Evolutionary conservation across 2,113 vertebrate species (phyloP), one percentile per base, ranked within the genome.

Genomic region (Gymnocephalus cernua): DNA sequence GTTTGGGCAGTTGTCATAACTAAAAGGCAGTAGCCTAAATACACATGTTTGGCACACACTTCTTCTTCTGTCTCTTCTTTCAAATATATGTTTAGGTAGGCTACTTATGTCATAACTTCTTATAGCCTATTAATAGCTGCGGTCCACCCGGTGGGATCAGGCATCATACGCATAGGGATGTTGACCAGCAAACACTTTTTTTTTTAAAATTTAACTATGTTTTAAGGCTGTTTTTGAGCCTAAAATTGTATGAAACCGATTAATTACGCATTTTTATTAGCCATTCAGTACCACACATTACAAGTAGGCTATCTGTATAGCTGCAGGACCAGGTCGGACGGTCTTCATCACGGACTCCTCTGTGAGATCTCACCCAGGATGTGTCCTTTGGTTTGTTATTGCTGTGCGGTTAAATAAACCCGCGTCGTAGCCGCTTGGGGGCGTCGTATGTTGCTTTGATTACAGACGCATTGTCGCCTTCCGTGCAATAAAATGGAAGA

Each of bases 401-500:
- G 13, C 35, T 15, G 9, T 23, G 45, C 44, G 41, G 53, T 69
- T 65, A 41, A 41, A 74, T 59, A 66, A 71, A 75, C 13, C 29
- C 2, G 75, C 2, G 23, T 9, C 45, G 35, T 61, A 45, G 70
- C 94, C 95, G 79, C 93, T 90, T 95, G 97, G 93, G 96, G 97
- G 96, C 96, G 96, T 95, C 95, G 85, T 57, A 13, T 89, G 92
- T 81, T 35, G 94, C 66, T 79, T 80, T 80, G 79, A 90, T 87
- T 80, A 94, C 93, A 96, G 95, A 95, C 95, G 90, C 84, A 47
- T 93, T 93, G 95, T 88, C 93, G 95, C 95, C 95, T 95, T 94
- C 94, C 90, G 91, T 90, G 95, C 96, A 96, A 97, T 98, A 98
- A 99, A 99, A 77, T 19, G 63, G 95, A 92, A 95, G 96, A 97